Evolutionary conservation across 2,113 vertebrate species (phyloP).

Genomic region (Rhodinocichla rosea): DNA sequence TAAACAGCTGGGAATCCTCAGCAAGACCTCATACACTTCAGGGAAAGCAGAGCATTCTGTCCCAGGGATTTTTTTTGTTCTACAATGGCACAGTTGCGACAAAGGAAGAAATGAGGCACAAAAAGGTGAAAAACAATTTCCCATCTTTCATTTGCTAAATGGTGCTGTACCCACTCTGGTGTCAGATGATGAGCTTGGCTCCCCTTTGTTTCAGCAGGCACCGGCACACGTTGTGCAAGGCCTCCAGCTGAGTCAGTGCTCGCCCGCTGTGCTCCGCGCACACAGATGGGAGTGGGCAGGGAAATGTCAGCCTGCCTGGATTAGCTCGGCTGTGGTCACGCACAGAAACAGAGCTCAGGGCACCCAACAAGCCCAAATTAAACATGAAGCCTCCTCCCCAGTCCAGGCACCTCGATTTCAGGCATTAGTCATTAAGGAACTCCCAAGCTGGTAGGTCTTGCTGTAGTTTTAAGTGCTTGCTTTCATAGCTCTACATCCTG

Average conservation of each 20-base stretch:
- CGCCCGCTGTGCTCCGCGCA: not conserved
- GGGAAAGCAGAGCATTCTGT: not conserved
- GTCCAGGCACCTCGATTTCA: not conserved
- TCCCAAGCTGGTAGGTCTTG: not conserved
- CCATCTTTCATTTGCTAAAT: not conserved
- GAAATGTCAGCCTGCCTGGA: constrained; percentile 55
- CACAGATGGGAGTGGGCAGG: constrained; percentile 59
- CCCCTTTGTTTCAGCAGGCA: constrained; percentile 18
- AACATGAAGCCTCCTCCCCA: not conserved
- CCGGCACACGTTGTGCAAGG: not conserved
- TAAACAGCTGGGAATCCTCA: not conserved
- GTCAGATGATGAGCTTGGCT: not conserved
- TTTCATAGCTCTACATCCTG: not conserved
- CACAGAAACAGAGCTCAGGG: not conserved
- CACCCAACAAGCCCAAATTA: not conserved
- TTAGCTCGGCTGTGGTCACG: constrained; percentile 36
- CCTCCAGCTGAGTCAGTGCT: constrained; percentile 42
- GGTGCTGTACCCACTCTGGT: not conserved
- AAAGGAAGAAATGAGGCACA: not conserved
- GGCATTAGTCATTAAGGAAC: not conserved
- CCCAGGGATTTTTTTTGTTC: not conserved
- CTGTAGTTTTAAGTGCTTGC: not conserved
- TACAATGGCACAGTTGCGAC: not conserved
- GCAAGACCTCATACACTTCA: not conserved
- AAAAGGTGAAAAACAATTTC: not conserved